Base-by-base conservation (phyloP, 2,113 vertebrate species). In the Oxyruncus cristatus region DNA sequence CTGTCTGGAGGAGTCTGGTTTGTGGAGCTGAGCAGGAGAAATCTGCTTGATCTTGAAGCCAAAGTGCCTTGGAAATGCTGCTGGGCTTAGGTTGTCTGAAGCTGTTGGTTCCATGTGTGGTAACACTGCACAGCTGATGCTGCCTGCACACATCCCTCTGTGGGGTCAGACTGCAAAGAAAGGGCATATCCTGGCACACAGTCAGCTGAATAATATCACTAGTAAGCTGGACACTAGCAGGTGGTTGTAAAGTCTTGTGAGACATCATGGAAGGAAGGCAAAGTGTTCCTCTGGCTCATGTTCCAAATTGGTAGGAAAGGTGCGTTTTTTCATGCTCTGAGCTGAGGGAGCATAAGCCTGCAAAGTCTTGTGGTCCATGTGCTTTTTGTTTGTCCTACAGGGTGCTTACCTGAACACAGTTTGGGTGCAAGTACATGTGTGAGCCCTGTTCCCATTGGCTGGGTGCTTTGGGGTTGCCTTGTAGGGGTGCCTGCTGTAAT, bases 101-200 rank as follows among this genome's bases (percentile, higher is more conserved):
- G 18, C 12, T 62, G n/a, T 21, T 72, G 12, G 37, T 68, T 61
- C 33, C 28, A 28, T 32, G 46, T n/a, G 49, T 15, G n/a, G 3
- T 52, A 23, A 22, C 11, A 2, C 7, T 63, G 39, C 56, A 52
- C 13, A 56, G 63, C 37, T 42, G 56, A 21, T 32, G 35, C 28
- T 0, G 0, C 20, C 23, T 4, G 17, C 19, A 15, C 6, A 1
- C 18, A 1, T 12, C 41, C 15, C 5, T 59, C 72, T 20, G 21
- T 0, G 3, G 27, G 58, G 42, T 35, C 59, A 63, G 67, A 7
- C 8, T 47, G 47, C 24, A 56, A 53, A 39, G 42, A n/a, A 74
- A 55, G 16, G 47, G 35, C 4, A 0, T 8, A 16, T 24, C 35
- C 21, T 63, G 44, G 28, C 23, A 39, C 17, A 5, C 4, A 28